Conservation (phyloP, 1,140 invertebrate species). For the Oryctes rhinoceros region DNA sequence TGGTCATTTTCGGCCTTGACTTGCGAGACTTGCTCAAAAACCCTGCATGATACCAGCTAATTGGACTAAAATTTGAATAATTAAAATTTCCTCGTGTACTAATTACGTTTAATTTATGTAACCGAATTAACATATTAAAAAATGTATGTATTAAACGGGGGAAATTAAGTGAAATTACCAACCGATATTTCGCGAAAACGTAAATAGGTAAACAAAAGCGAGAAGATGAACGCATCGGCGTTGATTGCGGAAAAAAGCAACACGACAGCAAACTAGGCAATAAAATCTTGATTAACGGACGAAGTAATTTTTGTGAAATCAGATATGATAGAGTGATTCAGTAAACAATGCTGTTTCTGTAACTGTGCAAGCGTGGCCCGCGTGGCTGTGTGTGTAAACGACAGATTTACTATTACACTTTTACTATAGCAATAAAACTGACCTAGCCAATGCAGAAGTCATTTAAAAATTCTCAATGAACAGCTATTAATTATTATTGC, state of each 20-base stretch:
- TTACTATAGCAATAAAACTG: constrained; percentile 61
- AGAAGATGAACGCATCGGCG: neutral
- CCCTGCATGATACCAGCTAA: neutral
- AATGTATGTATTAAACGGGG: neutral
- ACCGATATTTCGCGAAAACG: neutral
- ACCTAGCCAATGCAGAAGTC: constrained; percentile 57
- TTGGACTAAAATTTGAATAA: constrained; percentile 27
- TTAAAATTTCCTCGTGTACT: neutral
- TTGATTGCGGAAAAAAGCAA: neutral
- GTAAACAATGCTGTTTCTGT: constrained; percentile 34
- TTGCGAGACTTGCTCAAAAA: constrained; percentile 1
- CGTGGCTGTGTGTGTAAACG: constrained; percentile 23
- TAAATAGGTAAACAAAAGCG: neutral
- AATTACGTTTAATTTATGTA: constrained; percentile 32
- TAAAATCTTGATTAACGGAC: constrained; percentile 36
- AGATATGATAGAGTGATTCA: constrained; percentile 39
- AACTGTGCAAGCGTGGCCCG: neutral
- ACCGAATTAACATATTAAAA: neutral
- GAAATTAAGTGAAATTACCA: neutral
- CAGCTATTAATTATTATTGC: constrained; percentile 57
- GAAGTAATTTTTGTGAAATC: constrained; percentile 38
- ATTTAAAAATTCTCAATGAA: constrained; percentile 57
- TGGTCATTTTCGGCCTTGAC: neutral
- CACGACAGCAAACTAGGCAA: constrained; percentile 17
- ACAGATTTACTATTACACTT: constrained; percentile 52